These are phyloP conservation scores for Tiliacea citrago DNA, from an alignment of 2,888 invertebrate genomes.

Conservation along the genomic window DNA sequence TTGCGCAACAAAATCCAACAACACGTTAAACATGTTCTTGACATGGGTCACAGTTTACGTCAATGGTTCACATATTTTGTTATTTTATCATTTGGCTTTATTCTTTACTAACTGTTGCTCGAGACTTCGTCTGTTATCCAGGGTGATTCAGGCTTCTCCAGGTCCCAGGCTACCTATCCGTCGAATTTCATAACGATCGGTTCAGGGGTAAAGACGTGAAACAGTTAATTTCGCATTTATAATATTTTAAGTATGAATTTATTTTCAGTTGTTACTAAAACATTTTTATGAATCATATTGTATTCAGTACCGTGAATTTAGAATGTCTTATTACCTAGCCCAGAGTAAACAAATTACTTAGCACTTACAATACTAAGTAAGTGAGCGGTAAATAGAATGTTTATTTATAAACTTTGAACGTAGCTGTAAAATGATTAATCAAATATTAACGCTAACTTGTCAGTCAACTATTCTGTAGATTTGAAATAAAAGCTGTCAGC, in stretches of 20 bases:
- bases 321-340: constrained; percentile 26
- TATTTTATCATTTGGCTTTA: background rate
- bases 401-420: constrained; percentile 46
- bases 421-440: constrained; percentile 21
- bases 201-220: background rate
- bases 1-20: background rate
- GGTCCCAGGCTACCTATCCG: too few relatives aligned
- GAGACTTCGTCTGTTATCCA: too few relatives aligned
- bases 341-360: constrained; percentile 37
- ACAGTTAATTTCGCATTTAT: background rate
- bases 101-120: background rate
- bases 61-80: background rate
- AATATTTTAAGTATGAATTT: background rate
- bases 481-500: constrained; percentile 8
- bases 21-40: background rate
- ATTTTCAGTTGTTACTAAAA: background rate
- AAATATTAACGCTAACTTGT: constrained; percentile 16
- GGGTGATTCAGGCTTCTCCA: background rate
- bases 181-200: background rate
- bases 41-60: background rate
- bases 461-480: constrained; percentile 24
- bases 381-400: constrained; percentile 32
- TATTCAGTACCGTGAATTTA: constrained; percentile 31
- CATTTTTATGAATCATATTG: constrained; percentile 27
- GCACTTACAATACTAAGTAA: constrained; percentile 25